Evolutionary conservation across 2,113 vertebrate genomes (phyloP).

Genomic region (Tychaedon coryphoeus): DNA sequence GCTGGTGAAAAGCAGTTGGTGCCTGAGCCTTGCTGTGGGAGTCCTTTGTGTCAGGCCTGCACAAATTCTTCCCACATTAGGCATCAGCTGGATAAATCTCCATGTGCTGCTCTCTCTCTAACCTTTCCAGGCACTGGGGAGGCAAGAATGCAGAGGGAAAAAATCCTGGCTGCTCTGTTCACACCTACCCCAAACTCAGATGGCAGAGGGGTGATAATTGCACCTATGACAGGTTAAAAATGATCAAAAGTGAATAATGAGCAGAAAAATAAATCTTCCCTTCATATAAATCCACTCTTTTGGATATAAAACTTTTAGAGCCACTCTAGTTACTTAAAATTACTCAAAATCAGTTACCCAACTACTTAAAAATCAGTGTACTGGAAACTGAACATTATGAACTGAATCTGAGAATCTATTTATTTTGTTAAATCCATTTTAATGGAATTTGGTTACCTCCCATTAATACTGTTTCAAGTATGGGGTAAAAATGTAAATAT

Average conservation of each 20-base stretch:
- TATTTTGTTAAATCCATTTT: not conserved
- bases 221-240: not conserved
- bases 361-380: not conserved
- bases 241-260: not conserved
- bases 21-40: constrained; percentile 27
- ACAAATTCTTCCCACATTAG: constrained; percentile 51
- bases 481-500: not conserved
- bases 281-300: not conserved
- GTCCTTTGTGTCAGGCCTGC: constrained; percentile 43
- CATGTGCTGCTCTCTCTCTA: not conserved
- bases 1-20: constrained; percentile 9
- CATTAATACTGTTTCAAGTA: not conserved
- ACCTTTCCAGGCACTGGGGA: not conserved
- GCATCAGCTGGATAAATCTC: constrained; percentile 27
- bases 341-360: not conserved
- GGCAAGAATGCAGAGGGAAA: not conserved
- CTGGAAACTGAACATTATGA: not conserved
- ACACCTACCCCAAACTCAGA: not conserved
- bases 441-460: not conserved
- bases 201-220: not conserved
- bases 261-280: not conserved
- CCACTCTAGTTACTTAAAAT: not conserved
- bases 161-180: not conserved
- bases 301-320: not conserved
- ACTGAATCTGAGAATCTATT: not conserved